Conservation (phyloP, 1,140 invertebrate genomes). For the Drosophila nasuta region DNA sequence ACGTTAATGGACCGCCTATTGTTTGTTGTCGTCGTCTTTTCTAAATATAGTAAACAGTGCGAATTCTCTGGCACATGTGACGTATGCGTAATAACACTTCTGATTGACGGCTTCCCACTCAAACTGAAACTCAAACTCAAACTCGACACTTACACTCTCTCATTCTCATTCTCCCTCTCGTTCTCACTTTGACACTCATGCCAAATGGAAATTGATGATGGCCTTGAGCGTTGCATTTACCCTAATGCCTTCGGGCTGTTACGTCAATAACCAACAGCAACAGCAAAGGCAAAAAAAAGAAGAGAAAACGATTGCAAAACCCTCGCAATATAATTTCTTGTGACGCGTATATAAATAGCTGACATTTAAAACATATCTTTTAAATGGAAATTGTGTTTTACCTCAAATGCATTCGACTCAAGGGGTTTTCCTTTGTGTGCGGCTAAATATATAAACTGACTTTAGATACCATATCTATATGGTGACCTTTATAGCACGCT, state of each 20-base stretch:
- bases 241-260: constrained; percentile 7
- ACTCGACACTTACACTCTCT: not conserved
- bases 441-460: not conserved
- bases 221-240: constrained; percentile 34
- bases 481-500: not conserved
- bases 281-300: not conserved
- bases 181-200: not conserved
- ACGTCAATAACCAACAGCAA: constrained; percentile 27
- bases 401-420: constrained; percentile 1
- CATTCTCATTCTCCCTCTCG: not conserved
- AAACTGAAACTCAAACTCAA: not conserved
- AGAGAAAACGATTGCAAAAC: constrained; percentile 4
- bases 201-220: constrained; percentile 23
- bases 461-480: not conserved
- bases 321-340: constrained; percentile 12
- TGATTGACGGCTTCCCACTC: constrained; percentile 6
- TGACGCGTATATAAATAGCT: constrained; percentile 31
- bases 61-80: constrained; percentile 42
- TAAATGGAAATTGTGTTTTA: constrained; percentile 2
- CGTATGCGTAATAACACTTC: constrained; percentile 47
- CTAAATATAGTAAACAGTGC: constrained; percentile 38
- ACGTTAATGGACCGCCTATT: constrained; percentile 9
- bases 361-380: constrained; percentile 35
- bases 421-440: not conserved
- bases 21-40: constrained; percentile 5